phyloP scores from a whole-genome alignment of 2,888 invertebrate genomes.

The Aporophyla lueneburgensis region DNA sequence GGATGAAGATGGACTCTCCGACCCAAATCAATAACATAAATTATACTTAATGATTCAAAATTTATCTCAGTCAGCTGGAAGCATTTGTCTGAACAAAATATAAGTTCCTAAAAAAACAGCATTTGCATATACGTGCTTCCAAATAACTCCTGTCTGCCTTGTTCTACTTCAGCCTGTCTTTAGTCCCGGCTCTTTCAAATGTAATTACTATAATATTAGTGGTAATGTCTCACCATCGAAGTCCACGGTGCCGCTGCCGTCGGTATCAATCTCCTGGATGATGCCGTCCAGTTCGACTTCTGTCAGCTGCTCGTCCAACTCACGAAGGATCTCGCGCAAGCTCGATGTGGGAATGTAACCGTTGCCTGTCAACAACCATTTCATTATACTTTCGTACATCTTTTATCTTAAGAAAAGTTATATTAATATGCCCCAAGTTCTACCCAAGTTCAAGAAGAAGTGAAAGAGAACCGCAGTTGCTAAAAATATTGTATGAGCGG shows the following conservation, averaged over 20 bases:
- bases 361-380: constrained; percentile 90
- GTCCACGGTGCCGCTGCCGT: constrained; percentile 99
- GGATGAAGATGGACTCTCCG: neutral
- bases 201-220: neutral
- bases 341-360: constrained; percentile 98
- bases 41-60: neutral
- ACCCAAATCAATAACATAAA: neutral
- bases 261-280: constrained; percentile 99
- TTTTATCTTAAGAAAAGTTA: neutral
- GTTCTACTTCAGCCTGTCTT: neutral
- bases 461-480: neutral
- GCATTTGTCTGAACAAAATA: neutral
- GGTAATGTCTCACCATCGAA: constrained; percentile 95
- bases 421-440: neutral
- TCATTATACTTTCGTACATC: neutral
- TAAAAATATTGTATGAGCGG: neutral
- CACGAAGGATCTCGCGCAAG: constrained; percentile 98
- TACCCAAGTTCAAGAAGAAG: neutral
- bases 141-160: neutral
- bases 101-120: neutral
- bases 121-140: neutral
- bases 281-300: constrained; percentile 98
- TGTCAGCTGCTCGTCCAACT: constrained; percentile 98
- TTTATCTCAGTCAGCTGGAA: neutral
- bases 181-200: neutral